Percentiles rank a stretch among this genome's conserved stretches.
phyloP scores from a whole-genome alignment of 2,888 invertebrate genomes.

The Tipula confusa region DNA sequence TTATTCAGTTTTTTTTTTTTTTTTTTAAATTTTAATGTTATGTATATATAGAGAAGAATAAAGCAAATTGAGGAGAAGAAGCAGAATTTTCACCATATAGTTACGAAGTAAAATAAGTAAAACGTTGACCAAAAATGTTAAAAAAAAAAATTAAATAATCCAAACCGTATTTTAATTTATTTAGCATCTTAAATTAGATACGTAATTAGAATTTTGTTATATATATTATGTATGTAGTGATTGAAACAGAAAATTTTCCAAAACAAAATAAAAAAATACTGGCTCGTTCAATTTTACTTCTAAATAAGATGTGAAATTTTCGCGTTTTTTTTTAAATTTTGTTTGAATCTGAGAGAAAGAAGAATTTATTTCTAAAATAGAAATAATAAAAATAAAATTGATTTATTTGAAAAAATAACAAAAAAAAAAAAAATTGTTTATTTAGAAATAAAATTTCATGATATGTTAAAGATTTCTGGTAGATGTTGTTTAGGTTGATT shows the following conservation, averaged over 20 bases:
- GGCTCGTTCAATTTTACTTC: background rate
- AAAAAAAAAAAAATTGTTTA: background rate
- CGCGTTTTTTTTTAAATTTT: background rate
- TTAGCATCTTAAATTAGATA: background rate
- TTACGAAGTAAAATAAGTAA: background rate
- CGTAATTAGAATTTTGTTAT: background rate
- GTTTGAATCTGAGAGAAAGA: background rate
- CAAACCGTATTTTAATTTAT: background rate
- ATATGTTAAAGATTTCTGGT: slow-evolving; percentile 25
- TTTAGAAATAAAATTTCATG: slow-evolving; percentile 25
- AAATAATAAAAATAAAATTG: slow-evolving; percentile 25
- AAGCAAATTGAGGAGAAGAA: background rate
- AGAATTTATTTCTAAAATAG: slow-evolving; percentile 25
- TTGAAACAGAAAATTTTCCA: background rate
- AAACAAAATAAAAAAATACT: background rate
- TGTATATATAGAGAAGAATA: background rate
- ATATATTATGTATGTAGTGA: too few species aligned
- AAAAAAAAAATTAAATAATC: background rate
- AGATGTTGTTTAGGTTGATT: slow-evolving; percentile 25
- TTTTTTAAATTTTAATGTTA: background rate
- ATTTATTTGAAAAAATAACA: slow-evolving; percentile 25
- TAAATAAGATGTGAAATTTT: slow-evolving; percentile 20
- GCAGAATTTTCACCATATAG: background rate
- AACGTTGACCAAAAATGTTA: background rate
- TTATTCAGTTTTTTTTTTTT: slow-evolving; percentile 3